A percentile compares a stretch with the other conserved stretches of the same genome.
phyloP scores from a whole-genome alignment of 2,888 invertebrate genomes.

The Hofmannophila pseudospretella region DNA sequence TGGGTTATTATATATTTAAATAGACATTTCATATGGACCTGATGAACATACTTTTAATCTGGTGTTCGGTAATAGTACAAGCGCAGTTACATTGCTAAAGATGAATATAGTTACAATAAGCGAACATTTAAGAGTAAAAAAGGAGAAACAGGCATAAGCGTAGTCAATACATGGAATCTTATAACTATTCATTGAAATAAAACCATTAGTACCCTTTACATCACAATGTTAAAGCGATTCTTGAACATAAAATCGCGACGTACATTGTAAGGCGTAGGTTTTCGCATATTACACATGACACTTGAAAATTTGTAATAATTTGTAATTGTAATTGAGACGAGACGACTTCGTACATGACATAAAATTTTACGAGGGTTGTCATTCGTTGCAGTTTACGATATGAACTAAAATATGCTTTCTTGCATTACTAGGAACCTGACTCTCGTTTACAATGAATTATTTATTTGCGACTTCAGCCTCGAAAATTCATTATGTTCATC shows the following conservation, averaged over 20 bases:
- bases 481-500: slow-evolving; percentile 54
- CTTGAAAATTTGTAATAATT: slow-evolving; percentile 70
- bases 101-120: no score
- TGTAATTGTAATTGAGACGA: slow-evolving; percentile 73
- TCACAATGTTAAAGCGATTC: slow-evolving; percentile 17
- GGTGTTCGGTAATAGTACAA: no score
- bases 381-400: slow-evolving; percentile 67
- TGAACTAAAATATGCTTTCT: slow-evolving; percentile 62
- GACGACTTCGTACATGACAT: slow-evolving; percentile 53
- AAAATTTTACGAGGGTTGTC: slow-evolving; percentile 70
- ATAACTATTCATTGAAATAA: slow-evolving; percentile 18
- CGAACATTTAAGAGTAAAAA: no score
- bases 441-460: slow-evolving; percentile 63
- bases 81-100: no score
- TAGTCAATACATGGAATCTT: background rate
- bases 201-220: slow-evolving; percentile 25
- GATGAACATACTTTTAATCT: no score
- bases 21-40: no score
- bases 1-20: no score
- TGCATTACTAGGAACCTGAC: slow-evolving; percentile 56
- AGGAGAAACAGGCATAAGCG: no score
- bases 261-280: slow-evolving; percentile 44
- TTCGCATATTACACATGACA: slow-evolving; percentile 46
- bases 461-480: slow-evolving; percentile 59
- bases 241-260: slow-evolving; percentile 25